Base-by-base conservation (phyloP, 2,888 invertebrate species). In the Lepidochrysops patricia region DNA sequence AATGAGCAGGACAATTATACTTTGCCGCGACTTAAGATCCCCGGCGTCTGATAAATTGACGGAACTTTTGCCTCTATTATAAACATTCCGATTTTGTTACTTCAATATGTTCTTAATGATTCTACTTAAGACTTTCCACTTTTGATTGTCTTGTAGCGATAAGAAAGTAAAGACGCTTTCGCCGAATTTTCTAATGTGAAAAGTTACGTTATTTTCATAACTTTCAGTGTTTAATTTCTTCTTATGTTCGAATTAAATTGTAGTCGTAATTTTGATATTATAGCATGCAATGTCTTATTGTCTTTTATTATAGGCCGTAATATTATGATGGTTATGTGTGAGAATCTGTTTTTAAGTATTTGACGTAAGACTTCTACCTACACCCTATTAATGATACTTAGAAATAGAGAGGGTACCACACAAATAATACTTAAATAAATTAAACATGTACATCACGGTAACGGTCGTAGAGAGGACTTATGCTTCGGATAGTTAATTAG, bases 41-140 rank as follows among this genome's bases (percentile, higher is more conserved):
- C 9, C 27, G 27, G 15, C 15, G 52, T 15, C 54, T 32, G 54
- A 54, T 54, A 32, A 52, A 54, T 29, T 29, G 54, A 23, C 19
- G 54, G 15, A 13, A 29, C 54, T 54, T 29, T 32, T 19, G 54
- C 29, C 32, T 13, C 29, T 19, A 32, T 54, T 52, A 29, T 27
- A 32, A 54, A 54, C 54, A 54, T 54, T 54, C 54, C 54, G 12
- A 54, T 29, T 54, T 54, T 29, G 27, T 29, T 12, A 32, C 54
- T 54, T 15, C 19, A 54, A 54, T 54, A 19, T 54, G 52, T 43
- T 23, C 32, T 19, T 54, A 54, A 52, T 15, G 54, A 32, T 7
- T 13, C 52, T 29, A 15, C 25, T 26, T 15, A 13, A 29, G 15
- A 26, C 19, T 27, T 43, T 15, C 27, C 52, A 54, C 29, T 54